Conservation (phyloP, 2,113 vertebrate species). For the Pelvicachromis taeniatus region DNA sequence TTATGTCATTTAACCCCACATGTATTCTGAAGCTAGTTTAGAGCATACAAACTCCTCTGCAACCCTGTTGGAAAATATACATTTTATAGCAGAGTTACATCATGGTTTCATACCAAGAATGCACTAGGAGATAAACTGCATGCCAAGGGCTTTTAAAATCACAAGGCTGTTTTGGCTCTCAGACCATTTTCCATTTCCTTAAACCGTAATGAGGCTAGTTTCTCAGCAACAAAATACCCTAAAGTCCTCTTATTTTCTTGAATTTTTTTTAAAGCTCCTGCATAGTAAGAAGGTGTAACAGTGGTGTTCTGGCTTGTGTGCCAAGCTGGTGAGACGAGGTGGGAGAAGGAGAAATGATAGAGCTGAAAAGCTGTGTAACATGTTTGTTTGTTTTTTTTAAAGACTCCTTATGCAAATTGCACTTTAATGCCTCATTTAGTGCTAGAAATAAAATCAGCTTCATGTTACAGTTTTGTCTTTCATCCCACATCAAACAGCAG, state of each 20-base stretch:
- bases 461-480: background rate
- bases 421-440: background rate
- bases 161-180: constrained; percentile 57
- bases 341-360: background rate
- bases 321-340: background rate
- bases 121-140: constrained; percentile 56
- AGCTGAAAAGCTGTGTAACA: background rate
- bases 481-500: background rate
- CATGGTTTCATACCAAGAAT: constrained; percentile 56
- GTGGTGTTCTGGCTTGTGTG: background rate
- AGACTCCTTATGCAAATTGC: background rate
- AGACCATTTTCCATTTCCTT: constrained; percentile 67
- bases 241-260: constrained; percentile 47
- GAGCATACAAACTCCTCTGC: constrained; percentile 15
- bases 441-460: background rate
- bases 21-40: background rate
- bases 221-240: constrained; percentile 60
- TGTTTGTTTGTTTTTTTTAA: background rate
- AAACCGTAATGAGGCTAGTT: constrained; percentile 62
- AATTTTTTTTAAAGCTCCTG: background rate
- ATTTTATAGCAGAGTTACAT: constrained; percentile 63
- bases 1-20: background rate
- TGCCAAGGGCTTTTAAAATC: constrained; percentile 63
- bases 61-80: constrained; percentile 52
- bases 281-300: constrained; percentile 39